These are phyloP conservation scores for Thunnus thynnus DNA, from an alignment of 2,113 vertebrate species.

Conservation along the genomic window DNA sequence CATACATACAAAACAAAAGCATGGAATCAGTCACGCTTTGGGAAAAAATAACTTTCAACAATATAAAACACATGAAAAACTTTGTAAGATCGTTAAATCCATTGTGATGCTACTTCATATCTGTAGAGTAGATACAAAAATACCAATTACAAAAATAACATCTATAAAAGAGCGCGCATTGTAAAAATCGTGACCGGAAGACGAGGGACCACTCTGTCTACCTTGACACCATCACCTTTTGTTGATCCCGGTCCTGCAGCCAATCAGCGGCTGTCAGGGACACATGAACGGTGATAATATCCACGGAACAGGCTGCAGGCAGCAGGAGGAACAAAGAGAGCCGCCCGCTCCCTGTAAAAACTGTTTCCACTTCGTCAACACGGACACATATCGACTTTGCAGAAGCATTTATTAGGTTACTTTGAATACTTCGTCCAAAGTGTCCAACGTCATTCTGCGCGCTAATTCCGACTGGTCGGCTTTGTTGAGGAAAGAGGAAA, in stretches of 20 bases:
- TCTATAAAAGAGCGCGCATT: accelerated
- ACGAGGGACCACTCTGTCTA: accelerated
- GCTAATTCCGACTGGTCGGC: neutral
- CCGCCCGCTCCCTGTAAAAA: constrained; percentile 1
- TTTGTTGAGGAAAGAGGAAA: constrained; percentile 41
- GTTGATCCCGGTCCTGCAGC: constrained; percentile 72
- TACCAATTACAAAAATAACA: accelerated
- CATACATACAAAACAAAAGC: constrained; percentile 64
- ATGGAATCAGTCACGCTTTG: accelerated
- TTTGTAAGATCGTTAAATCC: accelerated
- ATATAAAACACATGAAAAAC: neutral
- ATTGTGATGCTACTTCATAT: accelerated
- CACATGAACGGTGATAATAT: constrained; percentile 68
- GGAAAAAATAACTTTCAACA: neutral
- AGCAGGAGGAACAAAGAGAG: constrained; percentile 77
- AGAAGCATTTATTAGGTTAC: neutral
- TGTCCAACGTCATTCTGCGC: neutral
- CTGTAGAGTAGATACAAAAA: accelerated
- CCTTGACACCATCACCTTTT: constrained; percentile 72
- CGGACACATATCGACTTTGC: neutral
- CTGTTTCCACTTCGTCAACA: neutral
- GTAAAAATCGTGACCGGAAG: neutral
- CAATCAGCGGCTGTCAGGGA: constrained; percentile 78
- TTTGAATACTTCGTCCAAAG: neutral
- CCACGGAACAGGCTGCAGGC: constrained; percentile 53